Evolutionary conservation across 2,113 vertebrate genomes (phyloP), one percentile per base, ranked within the genome.

Genomic region (Thomomys bottae): DNA sequence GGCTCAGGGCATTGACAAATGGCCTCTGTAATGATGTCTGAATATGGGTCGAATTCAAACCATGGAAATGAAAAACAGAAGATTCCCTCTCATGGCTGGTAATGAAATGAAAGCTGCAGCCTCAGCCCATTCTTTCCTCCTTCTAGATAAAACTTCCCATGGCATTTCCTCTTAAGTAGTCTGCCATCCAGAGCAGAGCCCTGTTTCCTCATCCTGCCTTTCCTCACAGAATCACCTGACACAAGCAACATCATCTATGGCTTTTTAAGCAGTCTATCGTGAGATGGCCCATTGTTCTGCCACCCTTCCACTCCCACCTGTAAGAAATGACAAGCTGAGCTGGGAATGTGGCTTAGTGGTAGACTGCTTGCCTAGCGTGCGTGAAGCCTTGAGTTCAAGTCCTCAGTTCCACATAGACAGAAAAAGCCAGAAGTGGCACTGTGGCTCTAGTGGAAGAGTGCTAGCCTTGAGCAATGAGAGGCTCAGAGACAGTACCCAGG

Each of bases 261-360:
- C 45, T 45, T 54, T 54, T 12, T 54, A 66, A 32, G 18, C 34
- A 28, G 32, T 34, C n/a, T 73, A 30, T 32, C 57, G 59, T 40
- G 26, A 88, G 45, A 83, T 78, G 28, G 5, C 18, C 18, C 49
- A 21, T 77, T 54, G 61, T 79, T 92, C 8, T 32, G 77, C 26
- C 20, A 34, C 40, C 67, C 20, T 30, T 30, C 21, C 32, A 1
- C 28, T 40, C n/a, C 36, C 68, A 61, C 59, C 59, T 12, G 9
- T 54, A 92, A 81, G 6, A 63, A 89, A 68, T 76, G 42, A 80
- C 49, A 87, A 83, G 40, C 24, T 30, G 91, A 73, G 5, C 73
- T 90, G 28, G 49, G 49, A 54, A 54, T 12, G 14, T 54, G 49
- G 49, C 49, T 54, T 54, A 54, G 18, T 54, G 49, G 49, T 54